Conservation (phyloP, 1,140 invertebrate genomes). For the Hyles vespertilio region DNA sequence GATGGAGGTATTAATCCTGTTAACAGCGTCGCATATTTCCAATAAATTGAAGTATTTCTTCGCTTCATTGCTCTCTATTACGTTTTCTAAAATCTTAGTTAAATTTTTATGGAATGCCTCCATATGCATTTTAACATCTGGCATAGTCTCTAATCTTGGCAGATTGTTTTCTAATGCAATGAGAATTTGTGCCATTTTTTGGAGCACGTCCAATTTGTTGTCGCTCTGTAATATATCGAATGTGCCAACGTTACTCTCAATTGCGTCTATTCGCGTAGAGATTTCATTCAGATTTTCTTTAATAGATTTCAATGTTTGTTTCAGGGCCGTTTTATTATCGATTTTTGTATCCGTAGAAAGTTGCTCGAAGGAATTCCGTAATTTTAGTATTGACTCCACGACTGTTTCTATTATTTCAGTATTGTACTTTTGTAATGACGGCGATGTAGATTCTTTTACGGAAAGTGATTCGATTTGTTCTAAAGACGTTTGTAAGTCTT, state of each 20-base stretch:
- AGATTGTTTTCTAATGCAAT: conserved; percentile 67
- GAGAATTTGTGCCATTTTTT: conserved; percentile 74
- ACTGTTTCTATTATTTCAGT: conserved; percentile 62
- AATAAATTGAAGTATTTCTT: conserved; percentile 56
- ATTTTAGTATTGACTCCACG: conserved; percentile 54
- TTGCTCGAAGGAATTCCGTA: conserved; percentile 59
- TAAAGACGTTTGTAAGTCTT: conserved; percentile 72
- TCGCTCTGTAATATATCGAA: conserved; percentile 63
- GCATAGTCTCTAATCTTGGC: conserved; percentile 33
- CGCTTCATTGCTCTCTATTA: conserved; percentile 64
- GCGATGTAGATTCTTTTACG: conserved; percentile 45
- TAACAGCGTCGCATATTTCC: conserved; percentile 56
- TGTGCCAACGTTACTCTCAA: conserved; percentile 46
- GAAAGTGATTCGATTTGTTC: conserved; percentile 65
- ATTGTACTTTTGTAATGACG: conserved; percentile 49
- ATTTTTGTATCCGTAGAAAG: conserved; percentile 40
- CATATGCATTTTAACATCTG: conserved; percentile 42
- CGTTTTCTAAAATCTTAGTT: conserved; percentile 67
- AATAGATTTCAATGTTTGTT: conserved; percentile 40
- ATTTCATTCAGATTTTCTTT: conserved; percentile 53
- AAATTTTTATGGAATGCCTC: conserved; percentile 58
- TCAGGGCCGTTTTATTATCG: conserved; percentile 36
- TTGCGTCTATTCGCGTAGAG: conserved; percentile 40
- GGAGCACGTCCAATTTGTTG: conserved; percentile 68
- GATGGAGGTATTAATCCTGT: conserved; percentile 46